Percentiles rank a stretch among this genome's conserved stretches.
Conservation (phyloP, 1,140 invertebrate genomes). For the Brachystomella parvula region DNA sequence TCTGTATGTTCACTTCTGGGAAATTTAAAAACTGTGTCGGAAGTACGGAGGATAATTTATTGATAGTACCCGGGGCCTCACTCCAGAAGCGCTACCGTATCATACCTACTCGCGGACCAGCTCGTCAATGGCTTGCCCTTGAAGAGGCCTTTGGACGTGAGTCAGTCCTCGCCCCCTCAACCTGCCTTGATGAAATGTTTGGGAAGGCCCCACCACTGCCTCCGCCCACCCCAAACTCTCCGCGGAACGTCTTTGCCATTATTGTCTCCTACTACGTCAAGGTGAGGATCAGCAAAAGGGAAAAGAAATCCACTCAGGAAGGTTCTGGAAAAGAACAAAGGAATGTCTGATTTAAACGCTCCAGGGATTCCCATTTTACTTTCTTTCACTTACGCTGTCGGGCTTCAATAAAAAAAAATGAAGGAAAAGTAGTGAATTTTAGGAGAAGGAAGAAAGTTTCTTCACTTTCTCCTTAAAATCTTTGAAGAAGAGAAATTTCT, state of each 20-base stretch:
- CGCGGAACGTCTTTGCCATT: conserved; percentile 77
- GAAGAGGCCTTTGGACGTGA: conserved; percentile 34
- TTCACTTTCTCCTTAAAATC: no score
- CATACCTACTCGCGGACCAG: conserved; percentile 70
- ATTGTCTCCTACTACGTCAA: conserved; percentile 85
- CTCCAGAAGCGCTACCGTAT: conserved; percentile 69
- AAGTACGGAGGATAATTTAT: conserved; percentile 45
- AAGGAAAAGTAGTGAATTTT: no score
- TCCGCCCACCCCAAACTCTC: conserved; percentile 19
- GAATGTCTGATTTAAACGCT: not conserved
- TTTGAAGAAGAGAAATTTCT: no score
- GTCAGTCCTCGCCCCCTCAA: conserved; percentile 33
- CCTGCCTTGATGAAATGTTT: conserved; percentile 24
- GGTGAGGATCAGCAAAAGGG: conserved; percentile 42
- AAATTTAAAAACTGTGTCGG: conserved; percentile 98
- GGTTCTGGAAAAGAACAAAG: not conserved
- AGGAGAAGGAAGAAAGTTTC: no score
- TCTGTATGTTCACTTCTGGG: conserved; percentile 97
- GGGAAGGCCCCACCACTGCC: conserved; percentile 10
- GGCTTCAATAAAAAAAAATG: no score
- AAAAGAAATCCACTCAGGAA: not conserved
- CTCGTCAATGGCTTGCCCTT: conserved; percentile 54
- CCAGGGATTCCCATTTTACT: not conserved
- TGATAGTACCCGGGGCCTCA: conserved; percentile 59
- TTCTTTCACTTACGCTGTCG: no score